Conservation (phyloP, 37 sponge, comb jelly and placozoan genomes). For the Aphrocallistes beatrix region DNA sequence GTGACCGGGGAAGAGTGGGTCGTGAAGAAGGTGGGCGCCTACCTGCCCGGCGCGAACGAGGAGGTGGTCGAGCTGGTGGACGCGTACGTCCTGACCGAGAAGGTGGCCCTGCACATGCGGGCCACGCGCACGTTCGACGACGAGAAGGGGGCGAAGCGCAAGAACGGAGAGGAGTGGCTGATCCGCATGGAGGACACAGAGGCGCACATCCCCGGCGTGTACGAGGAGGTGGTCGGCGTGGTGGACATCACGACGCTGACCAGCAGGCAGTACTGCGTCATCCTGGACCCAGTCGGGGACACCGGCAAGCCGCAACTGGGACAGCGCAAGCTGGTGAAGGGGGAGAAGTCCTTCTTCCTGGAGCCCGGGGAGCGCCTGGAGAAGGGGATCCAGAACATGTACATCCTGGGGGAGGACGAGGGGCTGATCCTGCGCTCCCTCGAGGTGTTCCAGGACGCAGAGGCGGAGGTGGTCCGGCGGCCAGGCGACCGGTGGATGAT, state of each 20-base stretch:
- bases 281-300: conserved; percentile 80
- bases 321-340: conserved; percentile 93
- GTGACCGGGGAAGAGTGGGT: conserved; percentile 99
- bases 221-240: conserved; percentile 80
- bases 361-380: conserved; percentile 88
- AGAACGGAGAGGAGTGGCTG: conserved; percentile 99
- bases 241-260: conserved; percentile 91
- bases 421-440: conserved; percentile 84
- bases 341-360: conserved; percentile 99
- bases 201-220: conserved; percentile 97
- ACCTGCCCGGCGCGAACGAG: conserved; percentile 98
- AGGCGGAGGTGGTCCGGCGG: conserved; percentile 41
- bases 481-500: conserved; percentile 99
- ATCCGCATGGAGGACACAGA: conserved; percentile 97
- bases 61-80: conserved; percentile 86
- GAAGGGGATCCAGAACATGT: conserved; percentile 93
- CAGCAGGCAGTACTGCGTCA: conserved; percentile 95
- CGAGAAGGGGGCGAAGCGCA: conserved; percentile 59
- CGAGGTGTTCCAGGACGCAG: conserved; percentile 61
- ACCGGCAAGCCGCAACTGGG: conserved; percentile 97
- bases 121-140: conserved; percentile 85
- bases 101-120: conserved; percentile 95
- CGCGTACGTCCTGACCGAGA: conserved; percentile 97
- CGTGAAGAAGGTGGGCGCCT: conserved; percentile 93
- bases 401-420: conserved; percentile 93